Evolutionary conservation across 2,797 vertebrate species (phyloP).

Genomic region (Oreortyx pictus): DNA sequence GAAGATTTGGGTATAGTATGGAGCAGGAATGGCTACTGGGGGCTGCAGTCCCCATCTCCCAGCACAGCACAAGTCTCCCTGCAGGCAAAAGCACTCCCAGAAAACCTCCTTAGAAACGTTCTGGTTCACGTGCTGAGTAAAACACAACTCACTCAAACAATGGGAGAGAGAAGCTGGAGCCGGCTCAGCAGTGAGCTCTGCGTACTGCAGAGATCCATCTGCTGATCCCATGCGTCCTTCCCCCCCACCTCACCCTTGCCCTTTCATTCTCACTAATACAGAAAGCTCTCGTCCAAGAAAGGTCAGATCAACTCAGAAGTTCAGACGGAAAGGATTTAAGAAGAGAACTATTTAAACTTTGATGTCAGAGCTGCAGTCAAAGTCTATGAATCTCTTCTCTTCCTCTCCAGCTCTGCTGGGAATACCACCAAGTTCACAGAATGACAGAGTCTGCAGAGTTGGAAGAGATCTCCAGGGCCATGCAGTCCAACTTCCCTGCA

Average conservation of each 20-base stretch:
- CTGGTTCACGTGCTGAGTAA: not conserved
- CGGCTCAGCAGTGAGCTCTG: accelerated
- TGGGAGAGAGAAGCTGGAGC: not conserved
- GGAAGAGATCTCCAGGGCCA: too few species aligned
- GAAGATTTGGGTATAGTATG: not conserved
- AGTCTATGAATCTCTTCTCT: not conserved
- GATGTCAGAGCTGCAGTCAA: not conserved
- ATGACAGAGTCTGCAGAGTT: too few species aligned
- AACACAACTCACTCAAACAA: not conserved
- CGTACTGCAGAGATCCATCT: not conserved
- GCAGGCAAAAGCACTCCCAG: not conserved
- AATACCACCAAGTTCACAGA: not conserved
- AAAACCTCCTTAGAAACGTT: not conserved
- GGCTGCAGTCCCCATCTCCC: not conserved
- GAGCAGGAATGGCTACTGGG: not conserved
- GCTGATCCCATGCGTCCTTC: not conserved
- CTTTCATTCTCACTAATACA: conserved; percentile 39
- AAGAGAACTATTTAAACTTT: conserved; percentile 8
- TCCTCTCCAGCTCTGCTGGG: not conserved
- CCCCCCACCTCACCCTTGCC: not conserved
- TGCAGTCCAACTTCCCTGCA: too few species aligned
- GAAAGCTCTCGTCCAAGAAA: conserved; percentile 58
- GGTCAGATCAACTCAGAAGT: conserved; percentile 36
- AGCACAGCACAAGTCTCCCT: accelerated
- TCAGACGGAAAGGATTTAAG: conserved; percentile 9